Evolutionary conservation across 2,113 vertebrate genomes (phyloP).

Genomic region (Sminthopsis crassicaudata): DNA sequence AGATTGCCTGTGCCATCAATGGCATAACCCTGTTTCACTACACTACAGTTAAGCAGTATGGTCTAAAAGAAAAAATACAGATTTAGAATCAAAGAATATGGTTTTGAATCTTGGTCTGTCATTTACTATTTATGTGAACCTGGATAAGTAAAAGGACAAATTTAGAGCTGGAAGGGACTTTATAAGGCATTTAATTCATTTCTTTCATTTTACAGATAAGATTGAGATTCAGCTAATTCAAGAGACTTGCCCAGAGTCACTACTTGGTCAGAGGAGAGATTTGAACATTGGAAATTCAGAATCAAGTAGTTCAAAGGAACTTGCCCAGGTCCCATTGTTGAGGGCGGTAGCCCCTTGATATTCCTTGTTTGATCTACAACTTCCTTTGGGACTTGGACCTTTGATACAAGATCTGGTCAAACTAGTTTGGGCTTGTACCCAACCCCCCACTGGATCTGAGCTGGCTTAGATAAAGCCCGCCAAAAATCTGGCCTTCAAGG

Average conservation of each 20-base stretch:
- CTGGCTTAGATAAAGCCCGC: too few relatives aligned
- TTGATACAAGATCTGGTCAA: too few relatives aligned
- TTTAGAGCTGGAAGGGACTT: background rate
- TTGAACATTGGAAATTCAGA: background rate
- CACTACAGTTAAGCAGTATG: background rate
- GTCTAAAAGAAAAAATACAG: background rate
- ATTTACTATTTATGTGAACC: background rate
- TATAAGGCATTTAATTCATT: background rate
- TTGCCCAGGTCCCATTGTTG: too few relatives aligned
- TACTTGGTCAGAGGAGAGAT: background rate
- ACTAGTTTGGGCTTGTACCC: too few relatives aligned
- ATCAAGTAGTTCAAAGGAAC: too few relatives aligned
- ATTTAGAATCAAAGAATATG: background rate
- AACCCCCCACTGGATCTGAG: too few relatives aligned
- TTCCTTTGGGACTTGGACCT: too few relatives aligned
- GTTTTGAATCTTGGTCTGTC: background rate
- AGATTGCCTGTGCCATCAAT: background rate
- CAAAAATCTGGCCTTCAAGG: too few relatives aligned
- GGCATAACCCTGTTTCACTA: background rate
- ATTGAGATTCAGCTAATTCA: background rate
- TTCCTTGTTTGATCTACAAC: too few relatives aligned
- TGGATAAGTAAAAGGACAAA: background rate
- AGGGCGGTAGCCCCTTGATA: too few relatives aligned
- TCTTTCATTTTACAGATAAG: background rate
- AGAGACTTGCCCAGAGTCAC: background rate